Percentiles rank a stretch among this genome's conserved stretches.
Conservation (phyloP, 2,113 vertebrate species). For the Rhea americana region DNA sequence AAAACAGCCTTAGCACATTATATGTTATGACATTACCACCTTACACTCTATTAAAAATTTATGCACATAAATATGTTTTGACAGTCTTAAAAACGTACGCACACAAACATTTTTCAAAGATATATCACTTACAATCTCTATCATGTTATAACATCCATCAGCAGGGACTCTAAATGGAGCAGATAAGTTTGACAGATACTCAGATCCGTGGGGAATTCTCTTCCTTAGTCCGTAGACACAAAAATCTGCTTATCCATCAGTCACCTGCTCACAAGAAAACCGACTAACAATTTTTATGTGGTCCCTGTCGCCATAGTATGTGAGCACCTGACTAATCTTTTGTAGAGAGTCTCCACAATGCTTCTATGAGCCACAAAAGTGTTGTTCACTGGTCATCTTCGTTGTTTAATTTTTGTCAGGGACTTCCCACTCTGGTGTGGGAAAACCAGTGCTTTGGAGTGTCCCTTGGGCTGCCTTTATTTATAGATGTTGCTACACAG, state of each 20-base stretch:
- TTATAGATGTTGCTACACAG: not conserved
- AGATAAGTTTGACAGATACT: not conserved
- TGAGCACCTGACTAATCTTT: not conserved
- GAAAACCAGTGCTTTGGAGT: not conserved
- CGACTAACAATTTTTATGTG: not conserved
- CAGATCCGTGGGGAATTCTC: not conserved
- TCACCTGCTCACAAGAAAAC: not conserved
- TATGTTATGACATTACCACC: no score
- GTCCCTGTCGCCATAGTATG: rapidly evolving
- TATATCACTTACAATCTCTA: not conserved
- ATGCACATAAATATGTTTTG: no score
- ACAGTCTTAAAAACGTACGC: no score
- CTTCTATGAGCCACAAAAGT: not conserved
- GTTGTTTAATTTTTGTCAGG: not conserved
- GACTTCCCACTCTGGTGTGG: no score
- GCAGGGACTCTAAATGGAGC: not conserved
- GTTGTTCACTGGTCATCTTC: not conserved
- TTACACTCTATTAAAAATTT: no score
- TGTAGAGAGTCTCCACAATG: not conserved
- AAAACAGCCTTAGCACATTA: no score
- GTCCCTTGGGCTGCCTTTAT: not conserved
- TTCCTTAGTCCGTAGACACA: not conserved
- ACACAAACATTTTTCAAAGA: not conserved
- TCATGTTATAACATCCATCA: not conserved
- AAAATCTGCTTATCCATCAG: not conserved